Evolutionary conservation across 1,140 invertebrate genomes (phyloP), one percentile per base, ranked within the genome.

Genomic region (Cryptotermes secundus): DNA sequence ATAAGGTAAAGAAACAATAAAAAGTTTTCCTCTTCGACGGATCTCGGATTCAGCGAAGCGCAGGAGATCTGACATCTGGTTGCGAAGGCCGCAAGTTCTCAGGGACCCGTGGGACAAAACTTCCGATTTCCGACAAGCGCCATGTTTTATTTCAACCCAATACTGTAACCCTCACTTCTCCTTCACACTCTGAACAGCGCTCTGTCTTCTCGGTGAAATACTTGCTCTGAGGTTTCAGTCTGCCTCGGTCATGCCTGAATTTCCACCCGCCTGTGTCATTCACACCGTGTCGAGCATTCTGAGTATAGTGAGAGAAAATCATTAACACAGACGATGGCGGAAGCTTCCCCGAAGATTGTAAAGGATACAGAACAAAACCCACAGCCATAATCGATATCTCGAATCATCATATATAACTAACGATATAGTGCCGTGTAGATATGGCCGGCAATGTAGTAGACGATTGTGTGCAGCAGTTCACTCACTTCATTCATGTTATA

Each of bases 21-120:
- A 49, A 72, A 31, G 59, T 65, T 72, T 72, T 72, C 59, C 59
- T 31, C 59, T 72, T 31, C 59, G 59, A 72, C n/a, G 59, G 59
- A 72, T 72, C 59, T 72, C 26, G 26, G 59, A 31, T 72, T 72
- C 59, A 72, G 59, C 59, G 59, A 31, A 72, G 59, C 59, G 59
- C 59, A 72, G 31, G 7, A 9, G 59, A 72, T 31, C 59, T 72
- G 59, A 72, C 59, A 72, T 72, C 59, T 72, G 59, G 59, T 26
- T 31, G 59, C 26, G 59, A 72, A 26, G 59, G 16, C 59, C 59
- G 26, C 59, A 72, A n/a, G 59, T 72, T 72, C 59, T 72, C 59
- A 72, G 59, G 59, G n/a, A 72, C 59, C 26, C 59, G 59, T 72
- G 59, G 59, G 59, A 72, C 59, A 1, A 31, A 72, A 72, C n/a